These are phyloP conservation scores for Salvator merianae DNA, from an alignment of 2,113 vertebrate species.

Conservation along the genomic window DNA sequence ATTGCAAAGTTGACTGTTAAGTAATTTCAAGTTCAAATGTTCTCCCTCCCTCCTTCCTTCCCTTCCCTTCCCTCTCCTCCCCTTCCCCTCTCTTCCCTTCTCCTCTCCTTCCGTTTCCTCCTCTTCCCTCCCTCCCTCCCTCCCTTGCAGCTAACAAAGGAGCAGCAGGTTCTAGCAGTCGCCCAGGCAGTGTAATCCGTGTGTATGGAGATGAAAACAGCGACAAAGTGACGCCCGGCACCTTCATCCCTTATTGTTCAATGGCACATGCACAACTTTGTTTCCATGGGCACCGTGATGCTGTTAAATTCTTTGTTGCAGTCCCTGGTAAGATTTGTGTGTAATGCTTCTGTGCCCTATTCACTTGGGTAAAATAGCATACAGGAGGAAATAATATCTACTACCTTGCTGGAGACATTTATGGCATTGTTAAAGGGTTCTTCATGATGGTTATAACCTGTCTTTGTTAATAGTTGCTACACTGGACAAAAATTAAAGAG, in stretches of 20 bases:
- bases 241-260: conserved; percentile 93
- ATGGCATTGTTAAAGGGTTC: not conserved
- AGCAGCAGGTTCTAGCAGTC: conserved; percentile 78
- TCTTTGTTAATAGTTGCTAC: not conserved
- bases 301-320: conserved; percentile 97
- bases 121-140: too few relatives aligned
- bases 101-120: too few relatives aligned
- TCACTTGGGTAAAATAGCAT: not conserved
- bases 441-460: not conserved
- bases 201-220: conserved; percentile 94
- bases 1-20: conserved; percentile 43
- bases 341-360: not conserved
- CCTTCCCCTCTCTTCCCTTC: too few relatives aligned
- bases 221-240: conserved; percentile 94
- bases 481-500: too few relatives aligned
- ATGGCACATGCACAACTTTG: conserved; percentile 98
- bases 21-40: conserved; percentile 57
- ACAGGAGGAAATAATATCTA: not conserved
- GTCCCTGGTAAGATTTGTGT: conserved; percentile 85
- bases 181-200: conserved; percentile 86
- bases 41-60: conserved; percentile 51
- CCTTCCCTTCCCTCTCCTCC: too few relatives aligned
- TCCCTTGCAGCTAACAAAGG: conserved; percentile 81
- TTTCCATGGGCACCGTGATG: conserved; percentile 96
- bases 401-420: not conserved